These are phyloP conservation scores for Cichladusa arquata DNA, from an alignment of 2,113 vertebrate genomes.

Conservation along the genomic window DNA sequence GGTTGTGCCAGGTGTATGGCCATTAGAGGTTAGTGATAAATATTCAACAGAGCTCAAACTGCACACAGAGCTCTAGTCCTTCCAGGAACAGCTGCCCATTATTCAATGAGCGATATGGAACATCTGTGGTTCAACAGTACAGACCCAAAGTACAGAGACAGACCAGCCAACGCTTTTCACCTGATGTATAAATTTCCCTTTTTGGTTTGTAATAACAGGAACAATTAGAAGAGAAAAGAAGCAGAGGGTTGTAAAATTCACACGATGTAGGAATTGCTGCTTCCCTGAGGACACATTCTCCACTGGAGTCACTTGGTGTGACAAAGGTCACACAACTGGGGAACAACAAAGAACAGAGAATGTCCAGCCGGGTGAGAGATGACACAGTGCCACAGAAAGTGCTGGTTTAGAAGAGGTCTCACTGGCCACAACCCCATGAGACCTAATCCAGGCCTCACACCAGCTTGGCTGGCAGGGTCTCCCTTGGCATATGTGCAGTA, in stretches of 20 bases:
- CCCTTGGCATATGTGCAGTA: accelerated
- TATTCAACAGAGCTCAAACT: background rate
- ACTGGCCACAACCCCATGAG: background rate
- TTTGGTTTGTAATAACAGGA: background rate
- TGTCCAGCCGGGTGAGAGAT: background rate
- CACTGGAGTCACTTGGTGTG: background rate
- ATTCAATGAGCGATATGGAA: background rate
- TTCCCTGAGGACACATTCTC: background rate
- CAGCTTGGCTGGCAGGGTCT: background rate
- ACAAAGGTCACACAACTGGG: background rate
- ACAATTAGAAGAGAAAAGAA: background rate
- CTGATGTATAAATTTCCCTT: background rate
- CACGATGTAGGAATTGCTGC: background rate
- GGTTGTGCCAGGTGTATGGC: background rate
- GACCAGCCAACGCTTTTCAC: accelerated
- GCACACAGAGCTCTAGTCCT: background rate
- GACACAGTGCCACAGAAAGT: background rate
- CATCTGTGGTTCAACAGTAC: background rate
- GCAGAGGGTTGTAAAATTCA: background rate
- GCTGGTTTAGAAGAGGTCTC: background rate
- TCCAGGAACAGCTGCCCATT: background rate
- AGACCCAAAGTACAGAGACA: background rate
- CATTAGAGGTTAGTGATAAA: background rate
- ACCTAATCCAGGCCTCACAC: background rate
- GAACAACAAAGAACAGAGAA: background rate